Evolutionary conservation across 1,140 invertebrate genomes (phyloP).

Genomic region (Mesaphorura yosii): DNA sequence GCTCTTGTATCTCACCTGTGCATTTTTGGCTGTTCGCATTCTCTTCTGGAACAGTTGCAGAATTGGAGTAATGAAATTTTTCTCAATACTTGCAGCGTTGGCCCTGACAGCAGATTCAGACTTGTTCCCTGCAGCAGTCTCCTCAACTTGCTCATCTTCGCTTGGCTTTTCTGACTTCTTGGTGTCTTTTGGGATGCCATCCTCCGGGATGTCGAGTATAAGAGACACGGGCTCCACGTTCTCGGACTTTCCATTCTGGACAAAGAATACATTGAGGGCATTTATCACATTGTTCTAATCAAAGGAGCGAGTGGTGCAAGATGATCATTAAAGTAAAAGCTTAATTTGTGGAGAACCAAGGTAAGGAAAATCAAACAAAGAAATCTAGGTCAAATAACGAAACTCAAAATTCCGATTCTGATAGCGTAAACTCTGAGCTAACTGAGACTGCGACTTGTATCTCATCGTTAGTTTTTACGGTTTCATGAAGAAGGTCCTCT

Average conservation of each 20-base stretch:
- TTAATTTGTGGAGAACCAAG: background rate
- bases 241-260: background rate
- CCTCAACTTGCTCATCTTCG: background rate
- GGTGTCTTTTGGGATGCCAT: background rate
- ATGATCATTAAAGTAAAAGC: background rate
- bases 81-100: background rate
- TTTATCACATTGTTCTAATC: background rate
- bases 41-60: constrained; percentile 1
- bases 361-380: background rate
- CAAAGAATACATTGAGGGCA: background rate
- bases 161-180: constrained; percentile 2
- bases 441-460: no score
- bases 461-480: no score
- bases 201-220: constrained; percentile 4
- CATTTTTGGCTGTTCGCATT: background rate
- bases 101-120: background rate
- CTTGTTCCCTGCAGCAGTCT: background rate
- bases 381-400: no score
- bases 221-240: background rate
- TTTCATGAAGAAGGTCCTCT: no score
- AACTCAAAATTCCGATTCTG: no score
- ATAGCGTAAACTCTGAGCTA: no score
- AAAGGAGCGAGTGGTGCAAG: background rate
- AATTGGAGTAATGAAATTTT: constrained; percentile 1
- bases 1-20: background rate